Base-by-base conservation (phyloP, 2,113 vertebrate genomes). In the Argyrosomus japonicus region DNA sequence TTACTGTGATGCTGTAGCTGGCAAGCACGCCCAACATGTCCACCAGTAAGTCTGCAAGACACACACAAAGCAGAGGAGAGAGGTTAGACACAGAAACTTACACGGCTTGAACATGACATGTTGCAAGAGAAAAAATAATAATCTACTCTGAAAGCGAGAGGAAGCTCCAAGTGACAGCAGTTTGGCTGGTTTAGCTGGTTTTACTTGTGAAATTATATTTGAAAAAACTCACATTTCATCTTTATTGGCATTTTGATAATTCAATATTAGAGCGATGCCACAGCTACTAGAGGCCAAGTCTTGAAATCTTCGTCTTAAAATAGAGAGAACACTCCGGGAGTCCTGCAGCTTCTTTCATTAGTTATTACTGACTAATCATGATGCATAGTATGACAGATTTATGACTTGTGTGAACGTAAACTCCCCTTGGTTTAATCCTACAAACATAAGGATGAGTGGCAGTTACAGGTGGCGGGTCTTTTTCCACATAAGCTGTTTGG, bases 1-100 rank as follows among this genome's bases (percentile, higher is more conserved):
- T 97, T 78, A 99, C 98, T 0, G 97, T 99, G 95, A 99, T 95
- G 95, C 97, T 99, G 92, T 99, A 99, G 94, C 97, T 98, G 64
- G 98, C 98, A 87, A 99, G 89, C 69, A 99, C 98, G 19, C 98
- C 97, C 91, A 99, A 89, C 97, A 98, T 98, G 90, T 99, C 98
- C 92, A 99, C 98, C 62, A 99, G 89, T 81, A 99, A 95, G 95
- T 99, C 98, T 99, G 92, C 10, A 89, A 89, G 32, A 77, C 9
- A 50, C 10, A 87, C 19, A 87, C 25, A 45, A 1, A n/a, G 2
- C 4, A 45, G 18, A 47, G 45, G 14, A 47, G 14, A 47, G 45
- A 50, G 50, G 58, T 83, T 76, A 81, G 32, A 81, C 23, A 40
- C 25, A 56, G 23, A 83, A 57, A 65, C 10, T 58, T 12, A 25